Evolutionary conservation across 2,113 vertebrate species (phyloP).

Genomic region (Engraulis encrasicolus): DNA sequence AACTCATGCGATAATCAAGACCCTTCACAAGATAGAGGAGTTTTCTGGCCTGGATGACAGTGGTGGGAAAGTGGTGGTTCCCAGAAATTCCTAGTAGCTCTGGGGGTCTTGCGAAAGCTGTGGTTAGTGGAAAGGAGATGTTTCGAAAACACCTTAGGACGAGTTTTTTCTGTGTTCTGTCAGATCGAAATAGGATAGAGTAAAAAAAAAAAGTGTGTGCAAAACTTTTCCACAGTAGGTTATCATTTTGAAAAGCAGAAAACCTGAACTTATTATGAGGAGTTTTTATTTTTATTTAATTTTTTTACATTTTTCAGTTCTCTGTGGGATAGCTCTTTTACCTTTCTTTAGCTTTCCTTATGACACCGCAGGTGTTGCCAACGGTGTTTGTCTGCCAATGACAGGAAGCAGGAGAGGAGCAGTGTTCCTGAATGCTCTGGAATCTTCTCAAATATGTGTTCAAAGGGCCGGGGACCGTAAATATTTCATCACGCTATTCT

Average conservation of each 20-base stretch:
- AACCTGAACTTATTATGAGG: slow-evolving; percentile 21
- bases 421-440: background rate
- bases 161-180: background rate
- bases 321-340: slow-evolving; percentile 10
- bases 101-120: background rate
- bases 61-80: background rate
- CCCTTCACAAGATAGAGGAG: background rate
- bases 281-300: background rate
- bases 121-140: too few relatives aligned
- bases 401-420: background rate
- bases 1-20: background rate
- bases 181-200: background rate
- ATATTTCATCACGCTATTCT: slow-evolving; percentile 46
- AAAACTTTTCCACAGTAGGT: background rate
- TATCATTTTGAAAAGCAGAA: slow-evolving; percentile 12
- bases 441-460: slow-evolving; percentile 33
- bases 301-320: background rate
- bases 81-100: background rate
- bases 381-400: slow-evolving; percentile 36
- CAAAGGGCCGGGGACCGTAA: slow-evolving; percentile 37
- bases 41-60: background rate
- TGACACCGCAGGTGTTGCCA: slow-evolving; percentile 30
- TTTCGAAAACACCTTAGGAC: background rate
- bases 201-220: background rate
- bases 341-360: background rate